Percentiles rank a stretch among this genome's conserved stretches.
Conservation (phyloP, 2,113 vertebrate species). For the Ceuthmochares aereus region DNA sequence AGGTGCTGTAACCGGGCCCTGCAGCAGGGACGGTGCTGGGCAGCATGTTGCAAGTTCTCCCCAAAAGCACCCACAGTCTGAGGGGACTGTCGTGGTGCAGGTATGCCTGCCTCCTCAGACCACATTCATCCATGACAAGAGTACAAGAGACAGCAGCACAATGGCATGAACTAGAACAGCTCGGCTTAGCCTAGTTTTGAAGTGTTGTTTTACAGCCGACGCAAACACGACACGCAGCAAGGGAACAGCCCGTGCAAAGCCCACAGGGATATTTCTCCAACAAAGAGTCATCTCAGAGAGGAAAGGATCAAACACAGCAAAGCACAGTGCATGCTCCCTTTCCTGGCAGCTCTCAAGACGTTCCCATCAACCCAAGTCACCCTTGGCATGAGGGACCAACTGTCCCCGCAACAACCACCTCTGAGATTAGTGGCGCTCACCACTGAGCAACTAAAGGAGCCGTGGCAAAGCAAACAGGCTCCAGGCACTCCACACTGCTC, state of each 20-base stretch:
- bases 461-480: not conserved
- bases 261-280: not conserved
- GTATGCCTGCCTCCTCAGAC: accelerated
- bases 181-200: not conserved
- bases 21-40: not conserved
- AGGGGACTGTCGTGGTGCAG: not conserved
- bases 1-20: accelerated
- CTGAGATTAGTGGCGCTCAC: not conserved
- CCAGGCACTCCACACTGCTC: not conserved
- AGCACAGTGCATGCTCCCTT: not conserved
- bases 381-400: not conserved
- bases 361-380: not conserved
- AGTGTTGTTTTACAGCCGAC: accelerated
- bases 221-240: accelerated
- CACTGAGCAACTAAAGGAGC: not conserved
- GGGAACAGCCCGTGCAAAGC: not conserved
- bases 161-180: not conserved
- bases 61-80: not conserved
- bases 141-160: accelerated
- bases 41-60: not conserved
- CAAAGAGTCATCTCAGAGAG: not conserved
- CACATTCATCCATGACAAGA: not conserved
- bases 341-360: not conserved
- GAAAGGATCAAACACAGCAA: not conserved
- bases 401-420: not conserved